Evolutionary conservation across 2,888 invertebrate genomes (phyloP).

Genomic region (Platerodrilus igneus): DNA sequence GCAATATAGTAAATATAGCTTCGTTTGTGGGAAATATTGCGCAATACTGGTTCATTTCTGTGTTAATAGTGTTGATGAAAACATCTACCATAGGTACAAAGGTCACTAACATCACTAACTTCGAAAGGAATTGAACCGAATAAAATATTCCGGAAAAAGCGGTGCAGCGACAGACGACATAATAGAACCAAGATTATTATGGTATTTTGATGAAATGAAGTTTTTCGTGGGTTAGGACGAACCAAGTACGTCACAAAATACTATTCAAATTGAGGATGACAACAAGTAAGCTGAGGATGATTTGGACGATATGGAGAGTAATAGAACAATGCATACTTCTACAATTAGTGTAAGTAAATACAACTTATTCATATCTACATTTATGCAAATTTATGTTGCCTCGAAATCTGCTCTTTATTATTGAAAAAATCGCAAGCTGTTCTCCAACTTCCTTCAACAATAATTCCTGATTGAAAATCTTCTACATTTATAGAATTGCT

Average conservation of each 20-base stretch:
- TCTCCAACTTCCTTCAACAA: no score
- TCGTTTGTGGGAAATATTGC: conserved; percentile 10
- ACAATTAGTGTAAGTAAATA: no score
- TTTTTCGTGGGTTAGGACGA: no score
- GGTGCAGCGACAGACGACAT: conserved; percentile 9
- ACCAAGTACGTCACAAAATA: no score
- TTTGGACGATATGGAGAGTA: no score
- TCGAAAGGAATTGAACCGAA: conserved; percentile 10
- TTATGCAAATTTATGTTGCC: no score
- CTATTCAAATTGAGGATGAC: no score
- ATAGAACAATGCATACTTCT: no score
- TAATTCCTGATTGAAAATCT: conserved; percentile 11
- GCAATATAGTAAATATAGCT: conserved; percentile 10
- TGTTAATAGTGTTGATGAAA: not conserved
- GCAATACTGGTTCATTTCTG: conserved; percentile 6
- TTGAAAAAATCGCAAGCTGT: conserved; percentile 17
- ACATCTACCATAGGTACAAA: no score
- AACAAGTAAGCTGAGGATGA: no score
- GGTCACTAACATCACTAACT: conserved; percentile 8
- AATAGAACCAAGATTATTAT: conserved; percentile 5
- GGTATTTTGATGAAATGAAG: conserved; percentile 13
- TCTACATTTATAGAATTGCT: conserved; percentile 13
- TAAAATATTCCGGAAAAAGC: conserved; percentile 7
- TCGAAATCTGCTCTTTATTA: conserved; percentile 15
- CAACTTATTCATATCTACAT: no score